Evolutionary conservation across 2,888 invertebrate species (phyloP).

Genomic region (Sarcophaga carnaria): DNA sequence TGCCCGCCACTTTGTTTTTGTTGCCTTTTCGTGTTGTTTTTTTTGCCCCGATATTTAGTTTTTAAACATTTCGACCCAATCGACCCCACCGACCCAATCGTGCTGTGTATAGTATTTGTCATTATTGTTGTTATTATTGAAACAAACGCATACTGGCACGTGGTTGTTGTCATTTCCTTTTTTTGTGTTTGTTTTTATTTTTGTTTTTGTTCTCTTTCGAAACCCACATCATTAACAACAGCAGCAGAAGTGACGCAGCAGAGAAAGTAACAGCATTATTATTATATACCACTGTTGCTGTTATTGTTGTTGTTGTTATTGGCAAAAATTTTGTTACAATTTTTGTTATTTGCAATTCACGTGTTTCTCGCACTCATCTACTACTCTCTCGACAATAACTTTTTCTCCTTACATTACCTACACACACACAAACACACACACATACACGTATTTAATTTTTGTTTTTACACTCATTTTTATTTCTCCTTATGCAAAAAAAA

Average conservation of each 20-base stretch:
- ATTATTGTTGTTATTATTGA: conserved; percentile 33
- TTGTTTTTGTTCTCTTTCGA: background rate
- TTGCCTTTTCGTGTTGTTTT: too few species aligned
- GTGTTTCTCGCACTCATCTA: conserved; percentile 59
- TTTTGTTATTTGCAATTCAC: conserved; percentile 63
- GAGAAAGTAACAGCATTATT: conserved; percentile 33
- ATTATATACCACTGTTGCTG: conserved; percentile 37
- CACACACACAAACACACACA: too few species aligned
- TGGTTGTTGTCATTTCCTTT: conserved; percentile 51
- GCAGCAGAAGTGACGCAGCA: conserved; percentile 20
- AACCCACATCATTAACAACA: conserved; percentile 32
- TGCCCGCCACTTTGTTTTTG: conserved; percentile 60
- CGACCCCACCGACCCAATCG: background rate
- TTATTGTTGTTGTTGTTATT: conserved; percentile 29
- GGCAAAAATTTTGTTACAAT: conserved; percentile 58
- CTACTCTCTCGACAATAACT: background rate
- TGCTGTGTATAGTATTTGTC: conserved; percentile 18
- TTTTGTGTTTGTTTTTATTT: conserved; percentile 1
- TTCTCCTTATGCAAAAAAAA: conserved; percentile 16
- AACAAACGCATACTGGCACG: conserved; percentile 60
- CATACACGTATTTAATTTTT: background rate
- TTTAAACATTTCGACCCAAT: conserved; percentile 49
- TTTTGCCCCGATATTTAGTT: conserved; percentile 20
- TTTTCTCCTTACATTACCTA: background rate
- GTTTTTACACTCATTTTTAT: conserved; percentile 19